Conservation (phyloP, 1,140 invertebrate species). For the Drosophila albomicans region DNA sequence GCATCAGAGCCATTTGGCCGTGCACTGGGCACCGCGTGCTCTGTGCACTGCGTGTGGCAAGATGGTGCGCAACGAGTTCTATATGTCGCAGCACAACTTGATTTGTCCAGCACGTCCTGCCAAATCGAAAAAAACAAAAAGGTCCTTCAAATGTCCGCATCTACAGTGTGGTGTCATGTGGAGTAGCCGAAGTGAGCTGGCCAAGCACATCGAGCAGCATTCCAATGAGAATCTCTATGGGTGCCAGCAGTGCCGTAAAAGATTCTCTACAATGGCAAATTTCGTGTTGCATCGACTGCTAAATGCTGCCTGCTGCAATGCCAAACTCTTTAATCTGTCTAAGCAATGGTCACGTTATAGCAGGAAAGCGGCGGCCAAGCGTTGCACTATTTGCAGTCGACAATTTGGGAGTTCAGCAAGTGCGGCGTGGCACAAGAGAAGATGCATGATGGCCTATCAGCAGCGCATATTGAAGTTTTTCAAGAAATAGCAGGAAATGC, state of each 20-base stretch:
- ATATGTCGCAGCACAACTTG: conserved; percentile 42
- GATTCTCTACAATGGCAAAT: conserved; percentile 31
- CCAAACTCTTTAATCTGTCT: conserved; percentile 20
- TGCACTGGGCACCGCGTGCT: conserved; percentile 47
- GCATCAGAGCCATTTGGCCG: conserved; percentile 54
- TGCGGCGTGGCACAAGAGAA: conserved; percentile 26
- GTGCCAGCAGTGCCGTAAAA: conserved; percentile 43
- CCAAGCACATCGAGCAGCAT: conserved; percentile 46
- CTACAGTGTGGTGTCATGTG: conserved; percentile 40
- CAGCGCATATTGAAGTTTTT: conserved; percentile 4
- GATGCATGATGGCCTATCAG: conserved; percentile 44
- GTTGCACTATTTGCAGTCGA: conserved; percentile 48
- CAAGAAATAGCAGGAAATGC: no score
- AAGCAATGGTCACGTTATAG: background rate
- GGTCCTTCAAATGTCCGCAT: conserved; percentile 60
- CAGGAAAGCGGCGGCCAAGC: background rate
- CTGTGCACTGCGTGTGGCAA: conserved; percentile 60
- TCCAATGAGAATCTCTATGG: conserved; percentile 13
- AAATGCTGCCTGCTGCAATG: conserved; percentile 5
- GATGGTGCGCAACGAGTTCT: conserved; percentile 20
- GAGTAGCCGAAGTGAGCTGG: conserved; percentile 23
- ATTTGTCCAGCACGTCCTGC: conserved; percentile 16
- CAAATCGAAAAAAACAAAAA: background rate
- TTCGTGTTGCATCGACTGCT: conserved; percentile 45
- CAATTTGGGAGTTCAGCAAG: conserved; percentile 22